These are phyloP conservation scores for Apis mellifera DNA, from an alignment of 1,140 invertebrate species.

Conservation along the genomic window Amel_HAv3.1 CM009932.2:2583001-2583500, in stretches of 20 bases:
- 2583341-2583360: not conserved
- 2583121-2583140: conserved; percentile 5
- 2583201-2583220: not conserved
- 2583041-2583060: conserved; percentile 42
- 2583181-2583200: conserved; percentile 9
- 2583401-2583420: too few relatives aligned
- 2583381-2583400: too few relatives aligned
- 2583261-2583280: not conserved
- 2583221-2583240: too few relatives aligned
- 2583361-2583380: not conserved
- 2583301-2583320: not conserved
- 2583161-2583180: conserved; percentile 12
- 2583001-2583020: conserved; percentile 48
- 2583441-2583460: too few relatives aligned
- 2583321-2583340: not conserved
- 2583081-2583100: conserved; percentile 45
- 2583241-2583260: too few relatives aligned
- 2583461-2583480: too few relatives aligned
- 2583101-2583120: conserved; percentile 38
- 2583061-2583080: conserved; percentile 57
- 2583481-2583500: too few relatives aligned
- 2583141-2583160: not conserved
- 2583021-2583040: conserved; percentile 62
- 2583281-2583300: conserved; percentile 5
- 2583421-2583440: too few relatives aligned